phyloP scores from a whole-genome alignment of 53 echinoderm and acorn worm species.

The Holothuria leucospilota region DNA sequence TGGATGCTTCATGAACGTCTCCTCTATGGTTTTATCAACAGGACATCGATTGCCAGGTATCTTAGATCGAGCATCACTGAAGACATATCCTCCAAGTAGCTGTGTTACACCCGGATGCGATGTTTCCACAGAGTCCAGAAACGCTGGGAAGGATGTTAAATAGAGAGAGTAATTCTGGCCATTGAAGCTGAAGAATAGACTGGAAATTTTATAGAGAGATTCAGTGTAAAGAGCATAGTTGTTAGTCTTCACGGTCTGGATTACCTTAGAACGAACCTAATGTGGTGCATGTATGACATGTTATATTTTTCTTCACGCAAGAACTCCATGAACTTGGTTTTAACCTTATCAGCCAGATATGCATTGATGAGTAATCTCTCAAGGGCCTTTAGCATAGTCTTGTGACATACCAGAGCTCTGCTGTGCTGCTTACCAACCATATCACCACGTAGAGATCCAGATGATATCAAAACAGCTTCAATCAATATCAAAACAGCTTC shows the following conservation, averaged over 20 bases:
- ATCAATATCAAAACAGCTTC: too few species aligned
- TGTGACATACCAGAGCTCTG: constrained; percentile 66
- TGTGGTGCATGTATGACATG: constrained; percentile 65
- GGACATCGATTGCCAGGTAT: constrained; percentile 60
- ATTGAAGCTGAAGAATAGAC: constrained; percentile 70
- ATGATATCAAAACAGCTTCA: constrained; percentile 57
- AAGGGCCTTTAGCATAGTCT: constrained; percentile 60
- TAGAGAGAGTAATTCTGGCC: constrained; percentile 56
- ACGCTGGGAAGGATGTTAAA: constrained; percentile 48
- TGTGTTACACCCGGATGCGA: constrained; percentile 63
- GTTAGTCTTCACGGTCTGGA: constrained; percentile 68
- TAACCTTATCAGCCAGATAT: constrained; percentile 23
- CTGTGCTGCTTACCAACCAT: constrained; percentile 62
- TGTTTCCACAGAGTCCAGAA: constrained; percentile 52
- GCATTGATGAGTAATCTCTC: constrained; percentile 64
- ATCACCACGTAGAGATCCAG: constrained; percentile 59
- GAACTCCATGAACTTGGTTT: neutral
- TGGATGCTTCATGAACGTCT: constrained; percentile 71
- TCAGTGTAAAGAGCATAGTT: constrained; percentile 48
- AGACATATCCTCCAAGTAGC: constrained; percentile 49
- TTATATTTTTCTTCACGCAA: neutral
- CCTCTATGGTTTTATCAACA: constrained; percentile 75
- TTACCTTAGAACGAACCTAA: constrained; percentile 59
- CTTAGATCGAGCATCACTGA: constrained; percentile 57
- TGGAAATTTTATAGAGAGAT: constrained; percentile 49